These are phyloP conservation scores for Apodemia mormo DNA, from an alignment of 2,888 invertebrate species.

Conservation along the genomic window DNA sequence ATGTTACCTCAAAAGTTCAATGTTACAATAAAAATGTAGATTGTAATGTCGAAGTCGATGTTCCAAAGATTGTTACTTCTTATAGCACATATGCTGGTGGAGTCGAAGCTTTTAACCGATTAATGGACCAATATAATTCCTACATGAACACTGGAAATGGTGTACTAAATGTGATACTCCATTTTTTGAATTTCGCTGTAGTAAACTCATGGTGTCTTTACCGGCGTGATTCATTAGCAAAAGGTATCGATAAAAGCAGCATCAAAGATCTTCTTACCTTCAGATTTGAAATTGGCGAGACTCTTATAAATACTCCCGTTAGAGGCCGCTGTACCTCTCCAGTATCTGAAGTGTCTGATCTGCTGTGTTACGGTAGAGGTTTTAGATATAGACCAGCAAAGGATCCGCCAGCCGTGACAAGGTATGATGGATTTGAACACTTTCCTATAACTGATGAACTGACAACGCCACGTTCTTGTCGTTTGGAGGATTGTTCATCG, in stretches of 20 bases:
- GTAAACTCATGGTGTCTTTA: conserved; percentile 43
- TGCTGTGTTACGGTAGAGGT: too few relatives aligned
- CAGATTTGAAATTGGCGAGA: conserved; percentile 20
- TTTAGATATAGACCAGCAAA: conserved; percentile 25
- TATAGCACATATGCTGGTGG: conserved; percentile 29
- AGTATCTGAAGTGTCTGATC: too few relatives aligned
- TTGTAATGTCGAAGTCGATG: conserved; percentile 23
- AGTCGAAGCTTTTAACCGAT: conserved; percentile 29
- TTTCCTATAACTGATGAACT: conserved; percentile 39
- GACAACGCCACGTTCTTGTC: conserved; percentile 38
- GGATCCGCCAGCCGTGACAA: conserved; percentile 37
- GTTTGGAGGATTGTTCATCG: conserved; percentile 37
- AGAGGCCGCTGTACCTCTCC: neutral
- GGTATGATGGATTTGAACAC: conserved; percentile 43
- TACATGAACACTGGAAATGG: conserved; percentile 46
- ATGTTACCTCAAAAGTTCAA: conserved; percentile 4
- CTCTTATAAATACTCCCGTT: conserved; percentile 15
- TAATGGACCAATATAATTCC: conserved; percentile 41
- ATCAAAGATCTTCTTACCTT: conserved; percentile 17
- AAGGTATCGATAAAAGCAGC: neutral
- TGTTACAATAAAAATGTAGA: conserved; percentile 26
- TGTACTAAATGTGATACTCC: conserved; percentile 43
- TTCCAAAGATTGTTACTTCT: conserved; percentile 21
- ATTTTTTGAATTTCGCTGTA: conserved; percentile 42
- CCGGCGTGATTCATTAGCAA: conserved; percentile 16